Evolutionary conservation across 1,140 invertebrate genomes (phyloP), one percentile per base, ranked within the genome.

Genomic region (Melipona quadrifasciata): DNA sequence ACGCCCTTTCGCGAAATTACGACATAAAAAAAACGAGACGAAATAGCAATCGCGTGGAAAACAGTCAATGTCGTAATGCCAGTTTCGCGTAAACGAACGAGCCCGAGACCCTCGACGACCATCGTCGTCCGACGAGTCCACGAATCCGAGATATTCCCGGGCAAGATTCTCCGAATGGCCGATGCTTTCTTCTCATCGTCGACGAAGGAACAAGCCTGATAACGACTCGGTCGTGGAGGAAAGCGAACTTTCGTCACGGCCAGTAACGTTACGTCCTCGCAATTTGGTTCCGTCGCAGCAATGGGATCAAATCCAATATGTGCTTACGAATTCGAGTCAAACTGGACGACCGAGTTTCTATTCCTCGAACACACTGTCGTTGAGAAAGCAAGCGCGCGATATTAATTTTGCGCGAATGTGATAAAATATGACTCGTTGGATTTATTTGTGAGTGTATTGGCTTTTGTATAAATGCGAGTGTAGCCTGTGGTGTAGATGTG

Each of bases 261-360:
- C 81, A 89, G 91, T 89, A 90, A 86, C 76, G 71, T 87, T 90
- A 47, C 39, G 6, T 91, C 86, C 82, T 86, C 84, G 77, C 87
- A 90, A 90, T 90, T 90, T 87, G 81, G 65, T 89, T 47, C 74
- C 81, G 88, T 89, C 86, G 83, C 8, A 47, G 39, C 0, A 6
- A 47, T 47, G 39, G 39, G 39, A 47, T 47, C 39, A 47, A 47
- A 47, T 47, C 39, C 39, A 47, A 10, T 0, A 47, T 47, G 39
- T 47, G 8, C 39, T 47, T 47, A 8, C 39, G 39, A 47, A 47
- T 47, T 47, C 39, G 39, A 47, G 39, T 47, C 39, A 6, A 47
- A 47, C 39, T 47, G 8, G 39, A 47, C 39, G 39, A 6, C 39
- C 39, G 39, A 8, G 39, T 39, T 39, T 39, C 39, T 6, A 39